Conservation (phyloP, 2,113 vertebrate species). For the Pluvialis apricaria region DNA sequence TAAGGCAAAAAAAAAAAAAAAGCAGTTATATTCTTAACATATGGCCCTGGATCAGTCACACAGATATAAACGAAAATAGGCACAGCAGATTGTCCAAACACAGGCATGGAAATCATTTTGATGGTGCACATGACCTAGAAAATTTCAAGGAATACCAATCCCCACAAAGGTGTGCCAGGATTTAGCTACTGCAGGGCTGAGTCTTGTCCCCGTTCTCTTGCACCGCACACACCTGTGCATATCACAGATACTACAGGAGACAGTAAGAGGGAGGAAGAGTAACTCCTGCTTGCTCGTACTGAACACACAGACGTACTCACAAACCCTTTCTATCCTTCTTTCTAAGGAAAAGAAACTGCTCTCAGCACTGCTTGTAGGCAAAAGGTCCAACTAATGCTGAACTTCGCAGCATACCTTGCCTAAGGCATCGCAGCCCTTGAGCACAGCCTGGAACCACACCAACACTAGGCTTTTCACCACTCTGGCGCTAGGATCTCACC, state of each 20-base stretch:
- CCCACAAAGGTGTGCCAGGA: neutral
- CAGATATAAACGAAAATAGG: neutral
- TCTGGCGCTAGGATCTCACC: neutral
- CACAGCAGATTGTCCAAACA: neutral
- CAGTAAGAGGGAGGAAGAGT: neutral
- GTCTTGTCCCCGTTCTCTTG: neutral
- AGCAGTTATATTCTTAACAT: neutral
- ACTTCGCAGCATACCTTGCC: fast-evolving
- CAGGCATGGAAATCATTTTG: neutral
- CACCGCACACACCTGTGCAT: fast-evolving
- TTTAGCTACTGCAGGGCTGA: neutral
- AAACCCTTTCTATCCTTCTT: neutral
- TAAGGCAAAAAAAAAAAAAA: neutral
- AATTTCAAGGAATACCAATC: neutral
- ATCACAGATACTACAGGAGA: neutral
- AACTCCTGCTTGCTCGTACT: neutral
- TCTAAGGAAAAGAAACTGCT: neutral
- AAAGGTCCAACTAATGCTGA: neutral
- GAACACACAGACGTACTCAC: neutral
- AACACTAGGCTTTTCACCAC: neutral
- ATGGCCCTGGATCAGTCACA: neutral
- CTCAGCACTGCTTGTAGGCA: neutral
- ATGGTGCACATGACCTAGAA: neutral
- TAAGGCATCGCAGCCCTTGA: neutral
- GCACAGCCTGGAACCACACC: neutral